Base-by-base conservation (phyloP, 64 coral and sea anemone genomes). In the Montipora cactus region DNA sequence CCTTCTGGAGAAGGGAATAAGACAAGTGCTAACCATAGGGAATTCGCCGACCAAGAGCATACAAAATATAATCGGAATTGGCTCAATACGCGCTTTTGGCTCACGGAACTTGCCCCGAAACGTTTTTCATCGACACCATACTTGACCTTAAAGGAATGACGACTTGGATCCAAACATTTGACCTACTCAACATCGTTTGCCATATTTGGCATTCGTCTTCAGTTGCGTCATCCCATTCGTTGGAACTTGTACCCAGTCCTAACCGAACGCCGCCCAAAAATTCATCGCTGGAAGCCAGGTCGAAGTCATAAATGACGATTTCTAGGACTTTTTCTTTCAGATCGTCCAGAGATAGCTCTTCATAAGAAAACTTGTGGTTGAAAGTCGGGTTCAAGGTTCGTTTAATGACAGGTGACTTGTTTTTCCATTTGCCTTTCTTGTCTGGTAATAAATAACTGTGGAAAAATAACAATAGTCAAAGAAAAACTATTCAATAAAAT, bases 201-300 rank as follows among this genome's bases (percentile, higher is more conserved):
- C 98, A 99, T 52, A 99, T 91, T n/a, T 94, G 84, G 22, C 89
- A 90, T 81, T 99, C 98, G 81, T 96, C 98, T 80, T 94, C 95
- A 1, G 79, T 95, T 1, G 95, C 79, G 47, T 99, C 98, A 81
- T 99, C 98, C 95, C 95, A 99, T 71, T 96, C 89, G 48, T 89
- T 96, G 12, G 81, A 80, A 69, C 92, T 96, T 5, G 91, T 89
- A 9, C 98, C 98, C 74, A 94, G 52, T 49, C 98, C 98, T 37
- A 99, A 75, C 66, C 98, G 88, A 5, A 99, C 92, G 19, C 98
- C 98, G 21, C 98, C 98, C 10, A 99, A 84, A 72, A 99, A 99
- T 55, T 99, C 98, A 75, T 99, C 95, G 8, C 92, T 75, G 8
- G 98, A 96, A 23, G 92, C 95, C 5, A 86, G 50, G 68, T 99